phyloP scores from a whole-genome alignment of 2,888 invertebrate genomes.

The Macropis europaea region DNA sequence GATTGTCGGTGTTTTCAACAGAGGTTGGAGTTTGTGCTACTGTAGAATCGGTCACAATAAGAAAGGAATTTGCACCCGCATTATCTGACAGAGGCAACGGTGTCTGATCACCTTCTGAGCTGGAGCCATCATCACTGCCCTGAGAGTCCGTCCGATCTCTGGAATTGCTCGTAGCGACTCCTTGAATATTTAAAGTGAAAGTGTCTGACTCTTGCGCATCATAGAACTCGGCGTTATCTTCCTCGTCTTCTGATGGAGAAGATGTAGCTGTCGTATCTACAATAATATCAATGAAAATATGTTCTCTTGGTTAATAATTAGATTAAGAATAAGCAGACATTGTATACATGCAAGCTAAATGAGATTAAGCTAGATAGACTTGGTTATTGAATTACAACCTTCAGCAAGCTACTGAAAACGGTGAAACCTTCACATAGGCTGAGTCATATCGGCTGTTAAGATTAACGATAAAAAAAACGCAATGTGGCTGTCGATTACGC shows the following conservation, averaged over 20 bases:
- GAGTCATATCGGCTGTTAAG: not conserved
- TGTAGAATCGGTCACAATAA: constrained; percentile 72
- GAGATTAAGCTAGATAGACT: constrained; percentile 30
- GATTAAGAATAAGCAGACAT: constrained; percentile 5
- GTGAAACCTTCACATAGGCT: not conserved
- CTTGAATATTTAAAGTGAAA: constrained; percentile 75
- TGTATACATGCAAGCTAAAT: constrained; percentile 21
- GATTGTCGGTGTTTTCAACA: constrained; percentile 58
- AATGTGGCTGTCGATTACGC: constrained; percentile 31
- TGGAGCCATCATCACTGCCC: constrained; percentile 79
- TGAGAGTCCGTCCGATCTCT: constrained; percentile 76
- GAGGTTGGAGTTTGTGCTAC: constrained; percentile 60
- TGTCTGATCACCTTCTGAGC: constrained; percentile 77
- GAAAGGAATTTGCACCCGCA: constrained; percentile 69
- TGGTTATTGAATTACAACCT: constrained; percentile 38
- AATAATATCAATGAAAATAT: constrained; percentile 30
- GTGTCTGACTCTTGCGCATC: constrained; percentile 82
- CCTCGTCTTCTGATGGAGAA: constrained; percentile 83
- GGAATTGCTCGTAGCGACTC: constrained; percentile 67
- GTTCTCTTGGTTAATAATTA: not conserved
- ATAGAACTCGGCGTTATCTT: constrained; percentile 82
- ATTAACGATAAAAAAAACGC: constrained; percentile 13
- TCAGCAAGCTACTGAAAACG: constrained; percentile 12
- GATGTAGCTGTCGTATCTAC: constrained; percentile 75
- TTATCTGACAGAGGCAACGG: constrained; percentile 69